Conservation (phyloP, 1,140 invertebrate species). For the Pissodes strobi region DNA sequence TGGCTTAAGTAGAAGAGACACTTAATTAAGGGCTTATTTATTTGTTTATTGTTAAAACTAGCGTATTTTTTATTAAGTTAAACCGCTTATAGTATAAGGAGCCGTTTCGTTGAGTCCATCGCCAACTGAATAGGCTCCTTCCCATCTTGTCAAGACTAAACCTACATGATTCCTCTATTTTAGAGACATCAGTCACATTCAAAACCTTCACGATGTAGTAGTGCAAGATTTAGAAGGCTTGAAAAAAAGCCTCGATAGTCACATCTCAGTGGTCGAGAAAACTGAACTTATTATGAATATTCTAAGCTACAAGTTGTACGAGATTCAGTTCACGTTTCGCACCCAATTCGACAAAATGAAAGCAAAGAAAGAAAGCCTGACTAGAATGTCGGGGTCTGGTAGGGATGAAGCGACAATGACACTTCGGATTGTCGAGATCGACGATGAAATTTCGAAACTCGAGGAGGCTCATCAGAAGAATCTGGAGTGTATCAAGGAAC, state of each 20-base stretch:
- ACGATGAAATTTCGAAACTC: constrained; percentile 34
- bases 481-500: constrained; percentile 28
- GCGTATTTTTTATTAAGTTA: neutral
- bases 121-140: too few species aligned
- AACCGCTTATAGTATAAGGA: neutral
- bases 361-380: constrained; percentile 19
- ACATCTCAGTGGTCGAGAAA: constrained; percentile 28
- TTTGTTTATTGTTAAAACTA: neutral
- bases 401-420: constrained; percentile 21
- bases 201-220: constrained; percentile 27
- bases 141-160: too few species aligned
- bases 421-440: constrained; percentile 28
- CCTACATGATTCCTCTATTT: neutral
- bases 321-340: constrained; percentile 34
- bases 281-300: constrained; percentile 36
- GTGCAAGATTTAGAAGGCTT: constrained; percentile 24
- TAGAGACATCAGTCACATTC: constrained; percentile 32
- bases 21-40: too few species aligned
- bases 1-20: too few species aligned
- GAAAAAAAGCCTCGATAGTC: constrained; percentile 20
- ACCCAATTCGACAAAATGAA: constrained; percentile 26
- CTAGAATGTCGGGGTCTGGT: neutral
- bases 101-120: neutral
- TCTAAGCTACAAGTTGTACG: constrained; percentile 40
- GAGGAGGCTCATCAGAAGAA: constrained; percentile 33